Percentiles rank a stretch among this genome's conserved stretches.
Conservation (phyloP, 2,888 invertebrate genomes). For the Rotaria magnacalcarata region DNA sequence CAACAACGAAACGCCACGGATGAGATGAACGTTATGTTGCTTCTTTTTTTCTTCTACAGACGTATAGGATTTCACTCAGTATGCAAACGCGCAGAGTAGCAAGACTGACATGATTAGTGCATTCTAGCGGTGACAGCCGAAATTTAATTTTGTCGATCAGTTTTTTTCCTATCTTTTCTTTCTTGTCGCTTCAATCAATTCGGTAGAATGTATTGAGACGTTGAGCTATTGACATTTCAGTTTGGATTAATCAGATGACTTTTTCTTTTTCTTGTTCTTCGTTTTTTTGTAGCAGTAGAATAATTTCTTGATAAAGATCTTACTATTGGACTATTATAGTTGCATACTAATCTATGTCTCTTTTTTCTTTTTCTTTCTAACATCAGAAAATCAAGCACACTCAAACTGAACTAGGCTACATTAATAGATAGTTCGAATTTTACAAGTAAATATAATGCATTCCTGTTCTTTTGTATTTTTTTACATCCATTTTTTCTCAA, state of each 20-base stretch:
- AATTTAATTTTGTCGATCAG: neutral
- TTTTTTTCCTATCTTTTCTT: neutral
- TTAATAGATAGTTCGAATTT: neutral
- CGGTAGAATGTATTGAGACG: neutral
- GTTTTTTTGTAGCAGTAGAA: neutral
- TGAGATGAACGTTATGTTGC: neutral
- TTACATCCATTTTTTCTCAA: neutral
- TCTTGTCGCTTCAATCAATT: neutral
- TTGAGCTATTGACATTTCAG: neutral
- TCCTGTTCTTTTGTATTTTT: neutral
- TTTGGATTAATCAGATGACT: neutral
- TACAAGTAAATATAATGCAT: neutral
- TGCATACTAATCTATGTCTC: neutral
- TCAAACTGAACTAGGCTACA: neutral
- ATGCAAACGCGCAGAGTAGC: neutral
- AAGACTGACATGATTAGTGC: constrained; percentile 13
- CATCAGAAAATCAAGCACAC: neutral
- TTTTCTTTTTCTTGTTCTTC: neutral
- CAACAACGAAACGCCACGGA: neutral
- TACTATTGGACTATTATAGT: neutral
- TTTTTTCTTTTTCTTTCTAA: neutral
- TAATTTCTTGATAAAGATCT: neutral
- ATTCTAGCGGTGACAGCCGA: neutral
- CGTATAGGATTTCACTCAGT: neutral
- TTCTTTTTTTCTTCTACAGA: neutral